Evolutionary conservation across 2,113 vertebrate genomes (phyloP).

Genomic region (Drymodes brunneopygia): DNA sequence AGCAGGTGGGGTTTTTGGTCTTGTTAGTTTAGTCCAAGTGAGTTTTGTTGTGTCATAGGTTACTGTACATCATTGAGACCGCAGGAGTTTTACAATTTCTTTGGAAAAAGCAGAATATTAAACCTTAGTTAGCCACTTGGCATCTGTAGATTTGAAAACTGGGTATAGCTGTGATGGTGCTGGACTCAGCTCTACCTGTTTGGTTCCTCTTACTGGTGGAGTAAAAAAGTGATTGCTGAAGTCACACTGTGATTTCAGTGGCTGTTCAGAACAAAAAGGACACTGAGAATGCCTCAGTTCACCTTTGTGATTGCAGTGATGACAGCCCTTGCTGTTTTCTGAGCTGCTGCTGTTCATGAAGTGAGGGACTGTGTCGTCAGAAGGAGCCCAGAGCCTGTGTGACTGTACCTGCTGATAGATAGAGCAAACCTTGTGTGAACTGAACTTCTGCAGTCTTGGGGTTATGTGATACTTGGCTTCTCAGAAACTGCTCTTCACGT

Average conservation of each 20-base stretch:
- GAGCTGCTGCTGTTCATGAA: accelerated
- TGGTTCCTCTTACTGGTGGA: not conserved
- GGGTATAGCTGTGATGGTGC: accelerated
- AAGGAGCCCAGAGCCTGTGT: not conserved
- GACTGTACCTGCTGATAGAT: not conserved
- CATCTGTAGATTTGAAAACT: not conserved
- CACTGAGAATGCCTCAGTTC: not conserved
- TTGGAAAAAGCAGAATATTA: not conserved
- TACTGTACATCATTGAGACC: not conserved
- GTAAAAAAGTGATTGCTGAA: not conserved
- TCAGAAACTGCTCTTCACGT: not conserved
- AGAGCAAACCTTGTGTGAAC: not conserved
- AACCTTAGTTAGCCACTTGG: not conserved
- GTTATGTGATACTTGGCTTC: not conserved
- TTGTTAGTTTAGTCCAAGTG: not conserved
- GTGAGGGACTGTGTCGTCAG: not conserved
- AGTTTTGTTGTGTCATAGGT: not conserved
- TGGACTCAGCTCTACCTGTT: not conserved
- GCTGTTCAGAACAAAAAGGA: not conserved
- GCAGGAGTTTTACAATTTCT: not conserved
- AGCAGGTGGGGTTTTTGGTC: not conserved
- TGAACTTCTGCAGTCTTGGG: not conserved
- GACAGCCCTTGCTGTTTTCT: not conserved
- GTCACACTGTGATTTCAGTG: accelerated
- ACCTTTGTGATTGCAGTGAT: not conserved